phyloP scores from a whole-genome alignment of 2,113 vertebrate genomes.

The Planiliza haematocheilus region DNA sequence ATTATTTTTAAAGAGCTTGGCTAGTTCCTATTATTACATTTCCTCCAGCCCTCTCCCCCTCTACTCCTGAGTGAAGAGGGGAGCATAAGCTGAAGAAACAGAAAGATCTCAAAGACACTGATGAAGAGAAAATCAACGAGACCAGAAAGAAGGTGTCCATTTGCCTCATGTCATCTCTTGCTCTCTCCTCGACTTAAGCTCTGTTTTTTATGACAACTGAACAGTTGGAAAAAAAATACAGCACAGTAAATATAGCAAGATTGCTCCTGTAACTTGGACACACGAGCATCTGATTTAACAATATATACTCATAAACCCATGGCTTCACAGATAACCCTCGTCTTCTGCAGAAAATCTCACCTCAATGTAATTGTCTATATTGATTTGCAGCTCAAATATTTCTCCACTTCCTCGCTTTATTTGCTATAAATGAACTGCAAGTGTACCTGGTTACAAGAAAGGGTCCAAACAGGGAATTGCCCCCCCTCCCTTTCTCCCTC shows the following conservation, averaged over 20 bases:
- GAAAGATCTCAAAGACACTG: slow-evolving; percentile 23
- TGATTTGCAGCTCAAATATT: too few relatives aligned
- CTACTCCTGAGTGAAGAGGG: slow-evolving; percentile 42
- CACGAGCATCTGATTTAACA: too few relatives aligned
- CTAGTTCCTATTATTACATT: slow-evolving; percentile 67
- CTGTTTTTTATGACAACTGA: neutral
- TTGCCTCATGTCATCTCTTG: neutral
- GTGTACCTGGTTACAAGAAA: too few relatives aligned
- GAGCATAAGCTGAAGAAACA: slow-evolving; percentile 46
- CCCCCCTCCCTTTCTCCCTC: too few relatives aligned
- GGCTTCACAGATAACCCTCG: too few relatives aligned
- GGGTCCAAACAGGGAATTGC: too few relatives aligned
- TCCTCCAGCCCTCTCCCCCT: slow-evolving; percentile 16
- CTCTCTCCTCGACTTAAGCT: neutral
- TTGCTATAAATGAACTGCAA: too few relatives aligned
- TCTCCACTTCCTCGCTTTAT: too few relatives aligned
- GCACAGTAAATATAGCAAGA: too few relatives aligned
- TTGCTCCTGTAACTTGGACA: neutral
- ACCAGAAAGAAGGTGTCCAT: slow-evolving; percentile 30
- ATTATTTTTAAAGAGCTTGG: slow-evolving; percentile 78
- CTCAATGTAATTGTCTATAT: too few relatives aligned
- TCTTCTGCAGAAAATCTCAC: too few relatives aligned
- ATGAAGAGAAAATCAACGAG: slow-evolving; percentile 46
- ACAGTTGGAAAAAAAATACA: neutral
- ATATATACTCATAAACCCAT: too few relatives aligned